Evolutionary conservation across 1,140 invertebrate genomes (phyloP).

Genomic region (Pissodes strobi): DNA sequence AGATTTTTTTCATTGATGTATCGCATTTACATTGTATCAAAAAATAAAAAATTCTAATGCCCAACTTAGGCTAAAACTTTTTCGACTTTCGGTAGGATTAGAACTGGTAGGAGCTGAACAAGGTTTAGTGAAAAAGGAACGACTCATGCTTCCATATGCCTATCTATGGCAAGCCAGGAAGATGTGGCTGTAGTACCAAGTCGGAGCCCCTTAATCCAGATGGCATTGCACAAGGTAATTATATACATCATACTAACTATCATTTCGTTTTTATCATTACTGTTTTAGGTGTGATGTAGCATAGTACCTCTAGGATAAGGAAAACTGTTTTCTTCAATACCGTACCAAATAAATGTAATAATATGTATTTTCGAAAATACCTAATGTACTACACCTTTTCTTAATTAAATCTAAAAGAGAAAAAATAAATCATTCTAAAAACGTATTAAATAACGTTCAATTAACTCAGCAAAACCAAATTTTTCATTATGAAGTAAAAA

Average conservation of each 20-base stretch:
- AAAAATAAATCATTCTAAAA: no score
- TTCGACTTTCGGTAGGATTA: not conserved
- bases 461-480: no score
- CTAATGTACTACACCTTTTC: no score
- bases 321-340: no score
- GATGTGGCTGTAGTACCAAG: not conserved
- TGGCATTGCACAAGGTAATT: no score
- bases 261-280: not conserved
- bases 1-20: not conserved
- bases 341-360: not conserved
- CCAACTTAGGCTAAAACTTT: not conserved
- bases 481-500: not conserved
- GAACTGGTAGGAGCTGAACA: no score
- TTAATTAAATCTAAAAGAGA: not conserved
- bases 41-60: not conserved
- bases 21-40: not conserved
- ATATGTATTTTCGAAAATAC: not conserved
- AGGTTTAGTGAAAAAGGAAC: no score
- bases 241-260: no score
- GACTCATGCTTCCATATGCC: not conserved
- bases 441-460: no score
- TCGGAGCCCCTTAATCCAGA: not conserved
- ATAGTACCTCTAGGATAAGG: no score
- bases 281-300: not conserved
- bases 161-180: not conserved